Evolutionary conservation across 1,140 invertebrate genomes (phyloP).

Genomic region (Caenorhabditis inopinata): DNA sequence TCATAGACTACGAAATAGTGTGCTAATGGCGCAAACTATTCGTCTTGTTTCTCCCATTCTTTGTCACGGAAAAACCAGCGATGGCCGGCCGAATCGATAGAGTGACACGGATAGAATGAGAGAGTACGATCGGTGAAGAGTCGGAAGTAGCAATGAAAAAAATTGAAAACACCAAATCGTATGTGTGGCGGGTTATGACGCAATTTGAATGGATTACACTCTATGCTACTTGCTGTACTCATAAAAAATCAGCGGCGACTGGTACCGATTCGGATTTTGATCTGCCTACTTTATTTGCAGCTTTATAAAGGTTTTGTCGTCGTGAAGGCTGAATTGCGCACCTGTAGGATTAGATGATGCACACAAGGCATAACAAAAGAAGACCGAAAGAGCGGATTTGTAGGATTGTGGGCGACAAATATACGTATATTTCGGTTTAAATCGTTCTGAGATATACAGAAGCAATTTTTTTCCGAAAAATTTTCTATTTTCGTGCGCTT

Average conservation of each 20-base stretch:
- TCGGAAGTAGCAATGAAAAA: not conserved
- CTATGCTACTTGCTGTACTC: not conserved
- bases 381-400: not conserved
- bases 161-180: constrained; percentile 13
- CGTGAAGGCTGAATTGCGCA: not conserved
- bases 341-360: not conserved
- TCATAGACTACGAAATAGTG: not conserved
- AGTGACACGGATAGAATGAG: not conserved
- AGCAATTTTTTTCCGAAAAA: no score
- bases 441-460: no score
- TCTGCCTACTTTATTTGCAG: no score
- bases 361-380: no score
- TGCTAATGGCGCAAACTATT: not conserved
- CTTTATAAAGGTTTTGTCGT: not conserved
- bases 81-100: constrained; percentile 14
- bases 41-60: constrained; percentile 6
- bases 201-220: constrained; percentile 34
- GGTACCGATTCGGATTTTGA: not conserved
- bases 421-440: no score
- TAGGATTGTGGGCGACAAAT: no score
- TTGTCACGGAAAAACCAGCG: constrained; percentile 21
- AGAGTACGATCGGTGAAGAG: not conserved
- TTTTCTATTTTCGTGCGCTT: no score
- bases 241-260: constrained; percentile 18
- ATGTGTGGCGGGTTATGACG: constrained; percentile 28